Conservation (phyloP, 1,140 invertebrate species). For the Drosophila neocordata region DNA sequence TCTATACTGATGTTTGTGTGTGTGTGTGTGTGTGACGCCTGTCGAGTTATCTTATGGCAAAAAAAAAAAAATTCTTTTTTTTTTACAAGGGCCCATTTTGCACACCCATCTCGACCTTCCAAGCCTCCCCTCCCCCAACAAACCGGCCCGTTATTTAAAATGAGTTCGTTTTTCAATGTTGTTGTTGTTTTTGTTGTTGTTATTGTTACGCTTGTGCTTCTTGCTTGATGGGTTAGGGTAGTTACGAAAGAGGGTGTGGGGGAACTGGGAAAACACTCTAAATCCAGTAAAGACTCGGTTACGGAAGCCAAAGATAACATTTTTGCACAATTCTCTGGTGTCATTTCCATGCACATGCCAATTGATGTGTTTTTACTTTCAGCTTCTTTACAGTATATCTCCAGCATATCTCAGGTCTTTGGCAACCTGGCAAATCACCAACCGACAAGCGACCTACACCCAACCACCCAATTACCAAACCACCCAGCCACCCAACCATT, state of each 20-base stretch:
- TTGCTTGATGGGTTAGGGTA: conserved; percentile 3
- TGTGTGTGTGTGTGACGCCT: conserved; percentile 52
- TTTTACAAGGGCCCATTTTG: conserved; percentile 37
- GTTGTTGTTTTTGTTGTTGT: conserved; percentile 45
- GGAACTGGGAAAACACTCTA: conserved; percentile 35
- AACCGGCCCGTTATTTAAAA: conserved; percentile 74
- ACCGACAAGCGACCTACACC: conserved; percentile 4
- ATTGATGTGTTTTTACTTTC: conserved; percentile 81
- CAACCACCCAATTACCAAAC: conserved; percentile 13
- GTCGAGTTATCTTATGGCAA: conserved; percentile 78
- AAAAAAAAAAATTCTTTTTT: conserved; percentile 34
- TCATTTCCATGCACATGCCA: conserved; percentile 80
- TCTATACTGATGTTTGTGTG: conserved; percentile 59
- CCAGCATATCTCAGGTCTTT: background rate
- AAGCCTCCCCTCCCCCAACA: conserved; percentile 15
- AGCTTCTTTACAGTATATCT: conserved; percentile 19
- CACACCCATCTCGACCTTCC: background rate
- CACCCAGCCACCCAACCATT: conserved; percentile 1
- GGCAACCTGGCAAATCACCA: conserved; percentile 34
- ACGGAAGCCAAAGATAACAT: conserved; percentile 80
- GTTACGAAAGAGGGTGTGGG: too few species aligned
- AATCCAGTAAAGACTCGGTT: conserved; percentile 69
- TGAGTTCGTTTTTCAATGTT: conserved; percentile 55
- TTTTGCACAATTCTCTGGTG: conserved; percentile 80
- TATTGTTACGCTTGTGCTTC: conserved; percentile 68